phyloP scores from a whole-genome alignment of 2,797 vertebrate genomes.

The Anabas testudineus region DNA sequence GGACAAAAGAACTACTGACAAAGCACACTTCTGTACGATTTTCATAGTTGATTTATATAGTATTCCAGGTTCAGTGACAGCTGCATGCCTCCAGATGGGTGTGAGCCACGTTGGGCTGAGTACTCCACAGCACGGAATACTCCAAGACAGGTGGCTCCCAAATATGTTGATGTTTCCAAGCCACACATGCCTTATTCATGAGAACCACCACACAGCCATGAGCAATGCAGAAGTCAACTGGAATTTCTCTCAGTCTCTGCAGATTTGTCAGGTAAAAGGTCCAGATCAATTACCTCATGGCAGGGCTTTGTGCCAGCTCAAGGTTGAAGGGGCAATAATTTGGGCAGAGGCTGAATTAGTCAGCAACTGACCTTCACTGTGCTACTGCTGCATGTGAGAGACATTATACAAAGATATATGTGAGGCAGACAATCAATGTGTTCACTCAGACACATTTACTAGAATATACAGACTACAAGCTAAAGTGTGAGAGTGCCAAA shows the following conservation, averaged over 20 bases:
- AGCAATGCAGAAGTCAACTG: constrained; percentile 64
- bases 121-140: constrained; percentile 48
- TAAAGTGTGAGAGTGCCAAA: not conserved
- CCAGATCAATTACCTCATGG: constrained; percentile 78
- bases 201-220: constrained; percentile 60
- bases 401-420: constrained; percentile 47
- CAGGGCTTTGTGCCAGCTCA: constrained; percentile 72
- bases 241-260: constrained; percentile 55
- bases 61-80: constrained; percentile 45
- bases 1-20: constrained; percentile 8
- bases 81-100: constrained; percentile 68
- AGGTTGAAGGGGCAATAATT: constrained; percentile 81
- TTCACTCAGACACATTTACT: not conserved
- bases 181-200: constrained; percentile 81
- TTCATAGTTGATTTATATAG: constrained; percentile 17
- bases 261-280: constrained; percentile 73
- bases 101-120: constrained; percentile 30
- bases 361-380: constrained; percentile 69
- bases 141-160: constrained; percentile 73
- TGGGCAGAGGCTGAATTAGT: constrained; percentile 73
- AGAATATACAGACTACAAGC: not conserved
- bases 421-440: not conserved
- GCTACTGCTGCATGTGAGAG: constrained; percentile 50
- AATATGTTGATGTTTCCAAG: constrained; percentile 75
- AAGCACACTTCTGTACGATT: constrained; percentile 4